Evolutionary conservation across 2,888 invertebrate species (phyloP), one percentile per base, ranked within the genome.

Genomic region (Digitonthophagus gazella): DNA sequence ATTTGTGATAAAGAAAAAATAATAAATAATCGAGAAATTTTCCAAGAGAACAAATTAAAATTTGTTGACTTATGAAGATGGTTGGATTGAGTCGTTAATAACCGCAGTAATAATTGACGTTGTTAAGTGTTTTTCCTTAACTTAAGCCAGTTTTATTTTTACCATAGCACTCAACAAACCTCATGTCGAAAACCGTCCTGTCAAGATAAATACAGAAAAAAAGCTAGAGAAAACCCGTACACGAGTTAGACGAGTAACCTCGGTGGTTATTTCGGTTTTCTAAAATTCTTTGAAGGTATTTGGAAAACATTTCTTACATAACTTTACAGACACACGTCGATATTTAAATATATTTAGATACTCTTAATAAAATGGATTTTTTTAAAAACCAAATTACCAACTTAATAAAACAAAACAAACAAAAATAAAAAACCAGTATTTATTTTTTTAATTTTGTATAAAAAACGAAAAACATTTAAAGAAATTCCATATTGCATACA

Each of bases 261-360:
- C 20, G 61, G 16, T 1, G 11, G 61, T 61, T 19, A 61, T 19
- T 61, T 61, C 20, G 20, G 61, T 61, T 19, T 18, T 20, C n/a
- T 19, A 4, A 19, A 20, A 61, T 19, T 19, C 61, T 18, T 20
- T 61, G 6, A 61, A 61, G 61, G 61, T 61, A 61, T 61, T 61
- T 20, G 19, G 18, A 61, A 61, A 61, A 61, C 20, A 61, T 20
- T 19, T 61, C 61, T 61, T 61, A 61, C 61, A 61, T 61, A 61
- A 61, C 18, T 61, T 2, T 8, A 11, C 57, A n/a, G 61, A 19
- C 4, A 44, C 6, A 11, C 11, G 28, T 11, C 28, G 11, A 44
- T 44, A 58, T 14, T n/a, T n/a, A n/a, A n/a, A n/a, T n/a, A n/a
- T n/a, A n/a, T n/a, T n/a, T n/a, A n/a, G n/a, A n/a, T n/a, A n/a